Conservation (phyloP, 2,113 vertebrate species). For the Epinephelus lanceolatus region DNA sequence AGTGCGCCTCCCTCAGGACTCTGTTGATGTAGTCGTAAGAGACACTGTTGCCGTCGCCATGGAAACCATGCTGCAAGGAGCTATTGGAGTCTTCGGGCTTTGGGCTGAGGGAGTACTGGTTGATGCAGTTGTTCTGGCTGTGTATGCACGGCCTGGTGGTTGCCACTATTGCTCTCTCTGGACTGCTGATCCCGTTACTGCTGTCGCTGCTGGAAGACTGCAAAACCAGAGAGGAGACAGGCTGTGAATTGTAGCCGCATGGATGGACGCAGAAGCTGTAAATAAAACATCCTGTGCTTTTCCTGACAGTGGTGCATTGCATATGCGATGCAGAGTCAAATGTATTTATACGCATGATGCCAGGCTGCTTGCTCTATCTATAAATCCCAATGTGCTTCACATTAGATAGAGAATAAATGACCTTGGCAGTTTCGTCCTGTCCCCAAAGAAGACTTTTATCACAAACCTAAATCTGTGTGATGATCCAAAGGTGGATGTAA, state of each 20-base stretch:
- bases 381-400: neutral
- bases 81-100: constrained; percentile 71
- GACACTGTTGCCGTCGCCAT: constrained; percentile 70
- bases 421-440: neutral
- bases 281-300: constrained; percentile 50
- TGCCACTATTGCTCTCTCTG: constrained; percentile 74
- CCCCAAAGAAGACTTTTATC: neutral
- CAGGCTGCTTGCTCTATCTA: neutral
- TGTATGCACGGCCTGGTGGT: constrained; percentile 69
- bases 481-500: neutral
- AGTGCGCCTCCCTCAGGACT: constrained; percentile 97
- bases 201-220: constrained; percentile 87
- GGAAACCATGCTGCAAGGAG: constrained; percentile 75
- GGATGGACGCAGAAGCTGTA: constrained; percentile 16
- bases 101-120: constrained; percentile 73
- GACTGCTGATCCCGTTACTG: constrained; percentile 83
- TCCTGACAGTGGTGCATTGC: constrained; percentile 4
- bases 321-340: neutral
- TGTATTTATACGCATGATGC: constrained; percentile 10
- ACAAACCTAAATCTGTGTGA: neutral
- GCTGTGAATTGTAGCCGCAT: constrained; percentile 6
- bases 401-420: neutral
- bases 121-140: constrained; percentile 73
- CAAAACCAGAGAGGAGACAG: constrained; percentile 35
- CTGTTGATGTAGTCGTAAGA: constrained; percentile 92